phyloP scores from a whole-genome alignment of 2,888 invertebrate species.

The Nymphalis c-album region DNA sequence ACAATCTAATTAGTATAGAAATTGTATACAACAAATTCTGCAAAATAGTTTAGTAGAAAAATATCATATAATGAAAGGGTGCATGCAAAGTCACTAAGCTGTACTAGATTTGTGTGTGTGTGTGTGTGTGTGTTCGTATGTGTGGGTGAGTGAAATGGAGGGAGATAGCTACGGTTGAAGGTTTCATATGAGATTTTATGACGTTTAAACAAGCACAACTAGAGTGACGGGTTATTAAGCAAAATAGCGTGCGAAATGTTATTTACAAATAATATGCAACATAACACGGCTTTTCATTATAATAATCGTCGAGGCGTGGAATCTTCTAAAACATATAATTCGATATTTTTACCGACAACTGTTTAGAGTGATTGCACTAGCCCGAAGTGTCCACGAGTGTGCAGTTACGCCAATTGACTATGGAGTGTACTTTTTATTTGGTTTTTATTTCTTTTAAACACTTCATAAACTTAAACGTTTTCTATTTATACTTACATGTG shows the following conservation, averaged over 20 bases:
- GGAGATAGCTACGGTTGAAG: background rate
- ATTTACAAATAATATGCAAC: conserved; percentile 12
- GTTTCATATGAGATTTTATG: conserved; percentile 4
- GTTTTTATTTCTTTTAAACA: conserved; percentile 5
- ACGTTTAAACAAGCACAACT: conserved; percentile 6
- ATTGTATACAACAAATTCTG: too few relatives aligned
- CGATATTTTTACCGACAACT: conserved; percentile 29
- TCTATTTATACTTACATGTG: background rate
- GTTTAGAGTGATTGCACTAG: conserved; percentile 28
- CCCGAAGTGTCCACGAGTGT: conserved; percentile 11
- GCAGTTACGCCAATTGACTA: conserved; percentile 20
- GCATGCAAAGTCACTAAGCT: background rate
- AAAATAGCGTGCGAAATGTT: conserved; percentile 10
- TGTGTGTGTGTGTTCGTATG: background rate
- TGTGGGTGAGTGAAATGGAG: background rate
- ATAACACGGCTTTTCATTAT: conserved; percentile 27
- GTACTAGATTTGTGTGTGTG: background rate
- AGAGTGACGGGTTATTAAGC: conserved; percentile 6
- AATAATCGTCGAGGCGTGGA: conserved; percentile 26
- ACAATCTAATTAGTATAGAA: too few relatives aligned
- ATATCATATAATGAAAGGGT: too few relatives aligned
- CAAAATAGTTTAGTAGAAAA: too few relatives aligned
- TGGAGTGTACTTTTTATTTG: conserved; percentile 18
- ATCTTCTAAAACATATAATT: conserved; percentile 30
- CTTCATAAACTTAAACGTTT: conserved; percentile 9